Percentiles rank a stretch among this genome's conserved stretches.
phyloP scores from a whole-genome alignment of 1,140 invertebrate genomes.

The Drosophila grimshawi region DNA sequence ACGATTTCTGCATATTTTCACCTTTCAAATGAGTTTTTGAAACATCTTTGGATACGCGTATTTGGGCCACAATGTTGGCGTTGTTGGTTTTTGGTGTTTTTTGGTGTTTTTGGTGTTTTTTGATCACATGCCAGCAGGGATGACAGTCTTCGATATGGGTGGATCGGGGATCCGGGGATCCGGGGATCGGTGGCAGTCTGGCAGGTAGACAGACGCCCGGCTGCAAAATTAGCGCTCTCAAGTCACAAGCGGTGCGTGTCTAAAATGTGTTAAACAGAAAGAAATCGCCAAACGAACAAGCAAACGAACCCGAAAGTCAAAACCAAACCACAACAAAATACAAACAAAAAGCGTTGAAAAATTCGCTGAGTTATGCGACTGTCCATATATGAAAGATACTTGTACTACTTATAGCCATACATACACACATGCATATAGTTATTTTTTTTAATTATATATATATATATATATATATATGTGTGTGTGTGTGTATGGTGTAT shows the following conservation, averaged over 20 bases:
- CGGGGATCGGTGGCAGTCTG: not conserved
- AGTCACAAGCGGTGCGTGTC: constrained; percentile 25
- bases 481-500: constrained; percentile 9
- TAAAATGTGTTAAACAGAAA: constrained; percentile 67
- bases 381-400: constrained; percentile 30
- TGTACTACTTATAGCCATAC: constrained; percentile 36
- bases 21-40: constrained; percentile 33
- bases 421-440: not conserved
- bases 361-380: constrained; percentile 42
- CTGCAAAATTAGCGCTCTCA: constrained; percentile 55
- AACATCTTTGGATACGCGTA: constrained; percentile 48
- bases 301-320: constrained; percentile 47
- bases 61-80: constrained; percentile 42
- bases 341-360: constrained; percentile 1
- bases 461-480: not conserved
- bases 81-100: not conserved
- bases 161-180: not conserved
- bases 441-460: not conserved
- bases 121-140: not conserved
- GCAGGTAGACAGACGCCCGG: not conserved
- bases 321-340: constrained; percentile 12
- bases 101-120: not conserved
- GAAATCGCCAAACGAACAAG: constrained; percentile 53
- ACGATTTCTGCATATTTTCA: constrained; percentile 66
- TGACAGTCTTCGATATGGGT: not conserved